A percentile compares a stretch with the other conserved stretches of the same genome.
These are phyloP conservation scores for Scaptomyza flava DNA, from an alignment of 2,888 invertebrate species.

Conservation along the genomic window DNA sequence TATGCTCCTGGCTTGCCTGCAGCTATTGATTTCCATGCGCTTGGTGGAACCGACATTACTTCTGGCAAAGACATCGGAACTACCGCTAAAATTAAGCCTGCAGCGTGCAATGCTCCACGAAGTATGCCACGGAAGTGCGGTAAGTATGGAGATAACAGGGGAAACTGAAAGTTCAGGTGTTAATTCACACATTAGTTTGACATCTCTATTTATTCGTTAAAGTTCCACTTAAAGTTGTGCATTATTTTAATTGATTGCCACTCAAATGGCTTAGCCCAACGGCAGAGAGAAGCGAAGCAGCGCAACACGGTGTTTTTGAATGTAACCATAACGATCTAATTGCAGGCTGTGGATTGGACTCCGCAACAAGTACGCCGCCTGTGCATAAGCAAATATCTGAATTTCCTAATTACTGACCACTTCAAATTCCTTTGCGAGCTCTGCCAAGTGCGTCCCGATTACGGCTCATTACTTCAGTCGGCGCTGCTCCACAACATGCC, in stretches of 20 bases:
- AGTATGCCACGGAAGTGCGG: conserved; percentile 76
- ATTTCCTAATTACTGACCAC: conserved; percentile 83
- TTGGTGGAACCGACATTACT: conserved; percentile 77
- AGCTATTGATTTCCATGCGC: conserved; percentile 80
- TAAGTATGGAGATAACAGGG: conserved; percentile 37
- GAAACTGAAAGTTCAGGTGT: neutral
- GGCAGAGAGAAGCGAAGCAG: neutral
- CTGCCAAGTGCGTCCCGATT: conserved; percentile 80
- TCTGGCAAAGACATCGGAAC: conserved; percentile 60
- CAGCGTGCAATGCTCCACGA: conserved; percentile 77
- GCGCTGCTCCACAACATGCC: conserved; percentile 77
- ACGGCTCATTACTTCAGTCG: conserved; percentile 80
- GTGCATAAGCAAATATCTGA: conserved; percentile 76
- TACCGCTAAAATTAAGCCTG: conserved; percentile 66
- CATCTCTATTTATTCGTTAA: conserved; percentile 39
- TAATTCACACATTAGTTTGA: conserved; percentile 70
- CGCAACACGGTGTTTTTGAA: neutral
- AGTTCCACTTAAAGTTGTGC: conserved; percentile 43
- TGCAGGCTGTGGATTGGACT: conserved; percentile 75
- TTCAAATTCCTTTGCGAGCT: conserved; percentile 82
- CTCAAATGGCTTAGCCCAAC: conserved; percentile 48
- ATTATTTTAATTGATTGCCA: conserved; percentile 74
- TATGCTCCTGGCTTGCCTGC: conserved; percentile 75
- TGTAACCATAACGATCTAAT: conserved; percentile 61
- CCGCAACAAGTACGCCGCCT: conserved; percentile 82